A percentile compares a stretch with the other conserved stretches of the same genome.
phyloP scores from a whole-genome alignment of 2,888 invertebrate species.

The Gerris lacustris region DNA sequence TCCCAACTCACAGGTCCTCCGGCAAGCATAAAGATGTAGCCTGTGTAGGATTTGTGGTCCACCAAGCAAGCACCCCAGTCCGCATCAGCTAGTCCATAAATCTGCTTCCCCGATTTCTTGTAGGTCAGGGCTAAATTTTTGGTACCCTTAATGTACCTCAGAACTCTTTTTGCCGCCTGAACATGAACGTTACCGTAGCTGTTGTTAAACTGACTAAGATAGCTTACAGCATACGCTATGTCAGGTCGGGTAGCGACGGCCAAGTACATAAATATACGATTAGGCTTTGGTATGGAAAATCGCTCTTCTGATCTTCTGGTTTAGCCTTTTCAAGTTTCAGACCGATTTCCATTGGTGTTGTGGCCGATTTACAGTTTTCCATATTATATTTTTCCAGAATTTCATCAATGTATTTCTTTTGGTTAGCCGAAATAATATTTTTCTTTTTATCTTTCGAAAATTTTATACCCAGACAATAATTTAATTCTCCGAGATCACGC shows the following conservation, averaged over 20 bases:
- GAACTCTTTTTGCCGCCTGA: background rate
- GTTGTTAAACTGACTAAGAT: background rate
- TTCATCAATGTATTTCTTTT: slow-evolving; percentile 2
- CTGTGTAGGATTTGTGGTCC: background rate
- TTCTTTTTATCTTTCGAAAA: background rate
- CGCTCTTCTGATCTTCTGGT: background rate
- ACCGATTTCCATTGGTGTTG: background rate
- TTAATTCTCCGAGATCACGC: too few species aligned
- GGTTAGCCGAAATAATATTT: background rate
- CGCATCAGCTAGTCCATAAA: background rate
- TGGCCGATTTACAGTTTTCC: background rate
- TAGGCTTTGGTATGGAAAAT: background rate
- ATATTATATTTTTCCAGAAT: background rate
- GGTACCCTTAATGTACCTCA: background rate
- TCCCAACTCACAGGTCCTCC: background rate
- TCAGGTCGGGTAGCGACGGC: background rate
- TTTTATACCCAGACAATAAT: too few species aligned
- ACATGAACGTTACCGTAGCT: background rate
- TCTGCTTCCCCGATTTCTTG: background rate
- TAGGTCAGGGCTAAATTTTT: background rate
- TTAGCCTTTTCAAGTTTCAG: background rate
- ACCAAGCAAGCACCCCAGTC: background rate
- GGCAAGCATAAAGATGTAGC: background rate
- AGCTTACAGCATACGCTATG: background rate
- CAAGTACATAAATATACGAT: background rate